Base-by-base conservation (phyloP, 2,888 invertebrate species). In the Drepanosiphum platanoidis region DNA sequence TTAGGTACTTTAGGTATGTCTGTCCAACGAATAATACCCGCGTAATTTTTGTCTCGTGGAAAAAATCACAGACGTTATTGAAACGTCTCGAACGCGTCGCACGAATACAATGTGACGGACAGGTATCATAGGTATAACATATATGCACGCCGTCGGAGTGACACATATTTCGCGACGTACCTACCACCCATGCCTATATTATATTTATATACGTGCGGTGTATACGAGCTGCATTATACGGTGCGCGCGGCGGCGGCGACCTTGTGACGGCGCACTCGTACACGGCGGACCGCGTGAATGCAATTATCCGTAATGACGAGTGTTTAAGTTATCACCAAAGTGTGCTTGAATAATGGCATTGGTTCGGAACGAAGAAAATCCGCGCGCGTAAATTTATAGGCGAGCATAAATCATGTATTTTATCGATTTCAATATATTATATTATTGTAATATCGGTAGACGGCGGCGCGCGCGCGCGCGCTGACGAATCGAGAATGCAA, bases 241-340 rank as follows among this genome's bases (percentile, higher is more conserved):
- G 22, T 52, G 30, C 13, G 15, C 75, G 27, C 34, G 30, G n/a
- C n/a, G n/a, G n/a, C 18, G 27, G 32, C 30, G 79, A 36, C 79
- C 79, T 80, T 80, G 79, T 42, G 22, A 79, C 32, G 18, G 39
- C n/a, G 52, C 34, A n/a, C 5, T 5, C 5, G 52, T 3, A 52
- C 52, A n/a, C n/a, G 78, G n/a, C 70, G 58, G 80, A 27, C 80
- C 22, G 42, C n/a, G 32, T 66, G 70, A 80, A 80, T 80, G 68
- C 66, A 80, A 80, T 80, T 80, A 66, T 42, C 27, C 15, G 70
- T 70, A 80, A 80, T 70, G 70, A 70, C 80, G 80, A 70, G 34
- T 52, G 80, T 70, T 80, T 70, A 34, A 80, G 70, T 80, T 80
- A 70, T 80, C 80, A 36, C 80, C 66, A 39, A 77, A n/a, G 61